Conservation (phyloP, 2,113 vertebrate genomes). For the Zosterops borbonicus region DNA sequence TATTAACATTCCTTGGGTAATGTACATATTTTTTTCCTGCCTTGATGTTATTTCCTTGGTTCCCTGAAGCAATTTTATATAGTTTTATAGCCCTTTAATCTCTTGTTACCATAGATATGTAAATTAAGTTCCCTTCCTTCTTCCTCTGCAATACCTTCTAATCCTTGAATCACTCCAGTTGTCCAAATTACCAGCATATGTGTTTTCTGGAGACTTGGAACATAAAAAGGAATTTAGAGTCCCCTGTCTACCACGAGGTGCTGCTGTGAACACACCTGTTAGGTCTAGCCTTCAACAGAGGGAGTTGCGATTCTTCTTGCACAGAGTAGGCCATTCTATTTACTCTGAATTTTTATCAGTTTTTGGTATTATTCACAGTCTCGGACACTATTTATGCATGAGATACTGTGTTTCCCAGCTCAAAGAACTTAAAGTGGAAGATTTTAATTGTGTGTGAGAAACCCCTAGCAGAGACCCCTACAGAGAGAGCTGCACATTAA, state of each 20-base stretch:
- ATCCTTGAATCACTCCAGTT: conserved; percentile 1
- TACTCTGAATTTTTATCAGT: not conserved
- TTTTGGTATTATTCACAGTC: not conserved
- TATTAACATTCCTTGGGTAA: not conserved
- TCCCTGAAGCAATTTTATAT: not conserved
- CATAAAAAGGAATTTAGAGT: not conserved
- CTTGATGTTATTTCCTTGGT: not conserved
- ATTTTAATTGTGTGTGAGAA: not conserved
- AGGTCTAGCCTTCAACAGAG: not conserved
- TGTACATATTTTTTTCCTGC: not conserved
- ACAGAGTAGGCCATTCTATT: not conserved
- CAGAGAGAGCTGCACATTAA: not conserved
- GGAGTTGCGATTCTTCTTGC: not conserved
- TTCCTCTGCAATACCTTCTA: not conserved
- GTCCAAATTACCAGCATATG: not conserved
- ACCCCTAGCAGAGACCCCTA: not conserved
- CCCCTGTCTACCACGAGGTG: not conserved
- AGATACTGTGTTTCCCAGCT: not conserved
- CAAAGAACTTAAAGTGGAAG: not conserved
- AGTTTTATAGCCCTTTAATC: conserved; percentile 37
- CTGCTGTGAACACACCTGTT: not conserved
- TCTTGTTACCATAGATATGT: conserved; percentile 9
- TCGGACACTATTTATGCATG: not conserved
- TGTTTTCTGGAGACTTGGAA: not conserved
- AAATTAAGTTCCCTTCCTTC: conserved; percentile 34